phyloP scores from a whole-genome alignment of 2,888 invertebrate genomes.

The Philopedon plagiatum region DNA sequence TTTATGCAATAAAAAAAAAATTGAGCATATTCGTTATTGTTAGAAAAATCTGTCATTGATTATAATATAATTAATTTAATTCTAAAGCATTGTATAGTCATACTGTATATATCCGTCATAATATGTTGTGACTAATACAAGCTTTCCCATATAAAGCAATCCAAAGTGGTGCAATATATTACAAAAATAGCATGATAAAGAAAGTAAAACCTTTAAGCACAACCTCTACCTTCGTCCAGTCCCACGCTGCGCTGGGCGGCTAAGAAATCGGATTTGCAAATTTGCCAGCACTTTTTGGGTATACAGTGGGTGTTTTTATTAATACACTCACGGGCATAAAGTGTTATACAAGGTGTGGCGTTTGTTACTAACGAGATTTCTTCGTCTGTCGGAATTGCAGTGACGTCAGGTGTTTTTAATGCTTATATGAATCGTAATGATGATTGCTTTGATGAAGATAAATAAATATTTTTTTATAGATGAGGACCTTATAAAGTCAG shows the following conservation, averaged over 20 bases:
- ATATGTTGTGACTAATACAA: constrained; percentile 31
- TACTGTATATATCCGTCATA: background rate
- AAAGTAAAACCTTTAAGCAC: constrained; percentile 43
- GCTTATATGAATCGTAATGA: background rate
- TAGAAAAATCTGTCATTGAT: too few relatives aligned
- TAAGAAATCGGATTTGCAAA: constrained; percentile 40
- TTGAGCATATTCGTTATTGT: too few relatives aligned
- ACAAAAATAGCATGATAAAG: constrained; percentile 47
- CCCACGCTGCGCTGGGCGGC: constrained; percentile 41
- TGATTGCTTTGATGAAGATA: background rate
- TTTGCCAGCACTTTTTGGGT: constrained; percentile 40
- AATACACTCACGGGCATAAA: constrained; percentile 20
- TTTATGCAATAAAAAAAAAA: too few relatives aligned
- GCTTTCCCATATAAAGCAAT: constrained; percentile 38
- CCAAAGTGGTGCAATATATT: constrained; percentile 44
- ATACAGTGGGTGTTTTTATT: constrained; percentile 43
- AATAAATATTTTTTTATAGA: background rate
- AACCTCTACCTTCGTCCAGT: constrained; percentile 38
- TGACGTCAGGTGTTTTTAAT: background rate
- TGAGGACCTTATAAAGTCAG: background rate
- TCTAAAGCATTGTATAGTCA: background rate
- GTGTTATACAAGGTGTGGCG: constrained; percentile 35
- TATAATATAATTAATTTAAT: too few relatives aligned
- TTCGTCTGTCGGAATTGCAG: background rate
- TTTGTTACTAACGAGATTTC: constrained; percentile 20